Base-by-base conservation (phyloP, 1,140 invertebrate species). In the Zophobas morio region DNA sequence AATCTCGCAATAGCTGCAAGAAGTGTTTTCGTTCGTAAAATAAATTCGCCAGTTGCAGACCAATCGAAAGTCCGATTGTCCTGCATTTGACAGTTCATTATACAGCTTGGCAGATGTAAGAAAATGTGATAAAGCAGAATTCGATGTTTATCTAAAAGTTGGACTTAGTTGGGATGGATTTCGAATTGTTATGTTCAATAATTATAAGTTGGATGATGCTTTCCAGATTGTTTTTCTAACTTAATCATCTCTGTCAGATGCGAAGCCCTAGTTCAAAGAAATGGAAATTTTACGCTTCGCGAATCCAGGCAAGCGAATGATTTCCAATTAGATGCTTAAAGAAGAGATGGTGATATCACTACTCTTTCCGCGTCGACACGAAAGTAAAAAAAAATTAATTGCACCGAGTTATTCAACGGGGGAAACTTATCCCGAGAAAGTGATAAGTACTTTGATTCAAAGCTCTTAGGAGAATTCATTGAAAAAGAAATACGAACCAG, bases 21-120 rank as follows among this genome's bases (percentile, higher is more conserved):
- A 40, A 40, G 60, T 42, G 39, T 66, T 66, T 66, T 66, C 20
- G 20, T 20, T 66, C 60, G 33, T 20, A 20, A 66, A 42, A 39
- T 32, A 66, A 66, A 66, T 66, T 39, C 20, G 32, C 37, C 60
- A 32, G 20, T 66, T 66, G 60, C 42, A 66, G 2, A 20, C n/a
- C 4, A 20, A 20, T 51, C n/a, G 2, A 51, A 51, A 66, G 60
- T 39, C 42, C 6, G 37, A 40, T 42, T 39, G 60, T 66, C 42
- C 60, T 66, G 60, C 60, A 42, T 66, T 42, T 66, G 60, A 42
- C 60, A 66, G 36, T n/a, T 66, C 60, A 66, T 66, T 66, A 66
- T 66, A 66, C 39, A 39, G 1, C 40, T 42, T 42, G 60, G 60
- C 60, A 66, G 2, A 66, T 20, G 60, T 39, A 66, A 40, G 60